Base-by-base conservation (phyloP, 2,797 vertebrate species). In the Rhyacichthys aspro region DNA sequence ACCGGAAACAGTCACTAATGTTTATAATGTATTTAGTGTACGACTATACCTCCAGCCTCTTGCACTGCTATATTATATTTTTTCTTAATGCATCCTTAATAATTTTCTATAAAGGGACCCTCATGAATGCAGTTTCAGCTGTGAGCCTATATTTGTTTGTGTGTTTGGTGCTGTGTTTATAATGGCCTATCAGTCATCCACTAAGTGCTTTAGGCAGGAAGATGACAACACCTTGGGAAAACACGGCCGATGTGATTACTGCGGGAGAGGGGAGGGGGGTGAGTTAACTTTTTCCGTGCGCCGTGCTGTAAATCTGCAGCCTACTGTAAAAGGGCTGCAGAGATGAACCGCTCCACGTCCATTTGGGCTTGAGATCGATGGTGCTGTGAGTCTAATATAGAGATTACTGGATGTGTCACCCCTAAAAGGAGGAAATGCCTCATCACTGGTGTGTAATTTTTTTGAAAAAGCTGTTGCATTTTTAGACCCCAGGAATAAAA, bases 141-240 rank as follows among this genome's bases (percentile, higher is more conserved):
- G 49, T 28, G 36, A 57, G 55, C 61, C 33, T 47, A 47, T 63
- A 18, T 60, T 9, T 59, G 57, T 78, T 56, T 70, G 36, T 15
- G 57, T 62, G 15, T 63, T 59, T 50, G 28, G 38, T 8, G 48
- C 33, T 11, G 48, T 37, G 33, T 37, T 19, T 44, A 17, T 84
- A 82, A 79, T 70, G 64, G 68, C 50, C 74, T 28, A 84, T 86
- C 73, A 81, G 55, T 83, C 76, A 81, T 61, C 56, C 73, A 72
- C 66, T 86, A 84, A 87, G 82, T 85, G 82, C 78, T 60, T 66
- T 23, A 19, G 76, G 84, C 77, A 74, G 78, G 67, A 82, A 89
- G 76, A 82, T 80, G 78, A 78, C 74, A 81, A 78, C 76, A 86
- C 83, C 76, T 78, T 49, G 70, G 74, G 79, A 86, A 77, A 86